Evolutionary conservation across 2,888 invertebrate genomes (phyloP).

Genomic region (Clivina fossor): DNA sequence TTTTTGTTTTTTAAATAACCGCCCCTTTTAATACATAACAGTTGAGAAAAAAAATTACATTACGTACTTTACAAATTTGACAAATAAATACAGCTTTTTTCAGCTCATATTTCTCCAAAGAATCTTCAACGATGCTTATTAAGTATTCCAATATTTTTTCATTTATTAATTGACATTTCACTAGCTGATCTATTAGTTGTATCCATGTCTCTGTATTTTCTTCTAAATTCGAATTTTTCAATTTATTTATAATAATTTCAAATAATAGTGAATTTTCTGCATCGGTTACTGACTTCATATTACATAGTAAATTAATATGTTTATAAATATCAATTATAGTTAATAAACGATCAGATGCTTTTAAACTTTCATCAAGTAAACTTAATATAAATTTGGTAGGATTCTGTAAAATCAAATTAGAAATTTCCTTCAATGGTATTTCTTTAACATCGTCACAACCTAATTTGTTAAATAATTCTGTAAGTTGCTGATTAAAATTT

Average conservation of each 20-base stretch:
- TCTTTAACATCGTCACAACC: conserved; percentile 2
- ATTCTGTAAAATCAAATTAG: conserved; percentile 22
- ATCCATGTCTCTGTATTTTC: conserved; percentile 14
- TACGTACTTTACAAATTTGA: conserved; percentile 15
- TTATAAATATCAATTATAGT: conserved; percentile 18
- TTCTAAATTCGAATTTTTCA: conserved; percentile 13
- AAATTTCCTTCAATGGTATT: conserved; percentile 24
- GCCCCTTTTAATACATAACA: too few species aligned
- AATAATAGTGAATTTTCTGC: conserved; percentile 16
- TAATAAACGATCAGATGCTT: conserved; percentile 20
- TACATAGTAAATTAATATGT: too few species aligned
- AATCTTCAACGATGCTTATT: conserved; percentile 14
- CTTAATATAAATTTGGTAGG: conserved; percentile 23
- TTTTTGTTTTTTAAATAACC: too few species aligned
- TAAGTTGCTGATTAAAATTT: conserved; percentile 16
- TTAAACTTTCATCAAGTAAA: conserved; percentile 23
- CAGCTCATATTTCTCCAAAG: conserved; percentile 4
- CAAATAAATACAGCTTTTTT: conserved; percentile 22
- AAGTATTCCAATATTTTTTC: conserved; percentile 15
- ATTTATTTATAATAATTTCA: conserved; percentile 18
- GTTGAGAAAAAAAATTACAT: too few species aligned
- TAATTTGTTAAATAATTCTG: conserved; percentile 22
- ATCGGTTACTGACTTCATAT: too few species aligned
- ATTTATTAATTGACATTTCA: conserved; percentile 10
- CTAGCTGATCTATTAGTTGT: conserved; percentile 8